These are phyloP conservation scores for Choloepus didactylus DNA, from an alignment of 2,797 vertebrate genomes.

Conservation along the genomic window DNA sequence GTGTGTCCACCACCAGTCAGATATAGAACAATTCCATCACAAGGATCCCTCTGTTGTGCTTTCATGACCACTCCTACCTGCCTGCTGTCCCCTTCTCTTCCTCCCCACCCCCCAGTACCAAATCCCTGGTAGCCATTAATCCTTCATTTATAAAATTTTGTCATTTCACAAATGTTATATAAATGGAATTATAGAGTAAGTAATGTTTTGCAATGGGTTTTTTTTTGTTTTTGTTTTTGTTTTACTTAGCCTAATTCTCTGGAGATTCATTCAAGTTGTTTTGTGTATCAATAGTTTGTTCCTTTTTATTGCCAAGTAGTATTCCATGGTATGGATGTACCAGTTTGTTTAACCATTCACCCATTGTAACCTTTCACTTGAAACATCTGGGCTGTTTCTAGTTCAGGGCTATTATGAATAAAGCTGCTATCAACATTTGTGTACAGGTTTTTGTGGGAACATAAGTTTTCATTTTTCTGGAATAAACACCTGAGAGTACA, in stretches of 20 bases:
- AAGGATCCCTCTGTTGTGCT: neutral
- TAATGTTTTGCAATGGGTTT: neutral
- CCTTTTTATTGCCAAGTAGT: neutral
- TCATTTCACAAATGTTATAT: neutral
- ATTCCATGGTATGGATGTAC: neutral
- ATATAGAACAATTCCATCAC: neutral
- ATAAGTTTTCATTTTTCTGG: neutral
- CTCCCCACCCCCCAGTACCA: too few species aligned
- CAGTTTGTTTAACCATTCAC: neutral
- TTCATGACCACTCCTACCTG: neutral
- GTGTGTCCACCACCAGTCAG: neutral
- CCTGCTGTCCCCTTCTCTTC: neutral
- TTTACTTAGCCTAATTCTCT: neutral
- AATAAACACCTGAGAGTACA: neutral
- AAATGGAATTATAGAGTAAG: neutral
- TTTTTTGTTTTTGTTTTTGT: neutral
- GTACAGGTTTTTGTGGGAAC: neutral
- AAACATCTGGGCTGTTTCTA: neutral
- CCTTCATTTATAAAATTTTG: conserved; percentile 28
- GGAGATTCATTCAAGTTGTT: neutral
- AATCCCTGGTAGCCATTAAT: neutral
- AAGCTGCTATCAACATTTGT: neutral
- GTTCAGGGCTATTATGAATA: neutral
- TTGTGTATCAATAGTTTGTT: neutral
- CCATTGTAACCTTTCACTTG: neutral